phyloP scores from a whole-genome alignment of 2,888 invertebrate species.

The Callyntrura sp. region DNA sequence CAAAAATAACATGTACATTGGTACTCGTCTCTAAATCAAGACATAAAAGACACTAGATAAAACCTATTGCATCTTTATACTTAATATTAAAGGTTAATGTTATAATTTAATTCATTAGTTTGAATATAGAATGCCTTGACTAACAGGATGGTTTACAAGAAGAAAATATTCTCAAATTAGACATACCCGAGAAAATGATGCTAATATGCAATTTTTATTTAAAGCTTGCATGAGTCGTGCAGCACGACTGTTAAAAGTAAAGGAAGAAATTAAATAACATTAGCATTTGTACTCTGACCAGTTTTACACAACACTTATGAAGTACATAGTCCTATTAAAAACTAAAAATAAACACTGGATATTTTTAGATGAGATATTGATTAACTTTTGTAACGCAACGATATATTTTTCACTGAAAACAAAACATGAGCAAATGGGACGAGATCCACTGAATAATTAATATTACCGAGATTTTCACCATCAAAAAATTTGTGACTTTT shows the following conservation, averaged over 20 bases:
- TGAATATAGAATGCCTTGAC: no score
- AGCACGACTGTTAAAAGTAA: constrained; percentile 4
- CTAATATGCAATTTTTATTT: constrained; percentile 48
- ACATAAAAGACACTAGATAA: neutral
- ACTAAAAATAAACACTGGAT: constrained; percentile 35
- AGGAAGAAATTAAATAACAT: constrained; percentile 2
- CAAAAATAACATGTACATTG: constrained; percentile 13
- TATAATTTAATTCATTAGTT: no score
- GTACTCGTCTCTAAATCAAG: neutral
- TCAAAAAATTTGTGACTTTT: constrained; percentile 34
- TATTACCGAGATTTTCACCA: constrained; percentile 16
- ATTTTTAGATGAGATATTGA: constrained; percentile 36
- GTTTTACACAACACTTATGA: constrained; percentile 33
- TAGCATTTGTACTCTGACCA: constrained; percentile 62
- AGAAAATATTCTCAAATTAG: no score
- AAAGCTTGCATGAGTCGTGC: no score
- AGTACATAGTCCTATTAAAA: constrained; percentile 22
- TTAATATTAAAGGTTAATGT: neutral
- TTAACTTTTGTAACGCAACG: neutral
- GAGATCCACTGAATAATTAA: constrained; percentile 61
- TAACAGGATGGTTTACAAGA: no score
- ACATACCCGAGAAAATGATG: neutral
- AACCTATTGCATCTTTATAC: neutral
- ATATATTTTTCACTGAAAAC: neutral
- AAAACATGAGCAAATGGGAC: constrained; percentile 60